Percentiles rank a stretch among this genome's conserved stretches.
These are phyloP conservation scores for Pseudotriccus pelzelni DNA, from an alignment of 2,797 vertebrate species.

Conservation along the genomic window DNA sequence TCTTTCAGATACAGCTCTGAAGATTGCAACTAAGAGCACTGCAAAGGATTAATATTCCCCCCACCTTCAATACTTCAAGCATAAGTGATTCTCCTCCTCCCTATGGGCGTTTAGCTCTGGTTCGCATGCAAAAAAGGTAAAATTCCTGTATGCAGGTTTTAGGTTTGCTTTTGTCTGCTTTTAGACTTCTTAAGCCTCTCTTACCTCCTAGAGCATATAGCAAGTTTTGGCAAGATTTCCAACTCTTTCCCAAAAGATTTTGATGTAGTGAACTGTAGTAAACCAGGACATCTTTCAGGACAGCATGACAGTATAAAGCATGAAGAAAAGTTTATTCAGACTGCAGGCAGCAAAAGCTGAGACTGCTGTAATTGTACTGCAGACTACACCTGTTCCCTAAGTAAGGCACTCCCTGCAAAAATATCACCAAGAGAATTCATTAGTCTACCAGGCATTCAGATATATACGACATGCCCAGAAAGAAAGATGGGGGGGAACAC, in stretches of 20 bases:
- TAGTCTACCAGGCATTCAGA: constrained; percentile 50
- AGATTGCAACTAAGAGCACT: not conserved
- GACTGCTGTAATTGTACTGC: constrained; percentile 46
- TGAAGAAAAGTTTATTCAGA: constrained; percentile 59
- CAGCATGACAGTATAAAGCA: constrained; percentile 54
- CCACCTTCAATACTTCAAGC: not conserved
- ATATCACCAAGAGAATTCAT: constrained; percentile 54
- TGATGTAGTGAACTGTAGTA: constrained; percentile 33
- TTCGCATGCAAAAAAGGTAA: not conserved
- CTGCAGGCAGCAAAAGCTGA: constrained; percentile 51
- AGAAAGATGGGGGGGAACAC: not conserved
- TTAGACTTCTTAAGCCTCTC: constrained; percentile 39
- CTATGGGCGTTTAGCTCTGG: not conserved
- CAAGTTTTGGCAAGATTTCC: constrained; percentile 56
- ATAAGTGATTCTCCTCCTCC: not conserved
- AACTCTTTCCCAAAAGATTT: constrained; percentile 46
- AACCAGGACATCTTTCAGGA: constrained; percentile 55
- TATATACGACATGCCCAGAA: constrained; percentile 22
- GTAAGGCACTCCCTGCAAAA: constrained; percentile 54
- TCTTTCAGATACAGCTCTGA: not conserved
- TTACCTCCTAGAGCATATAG: constrained; percentile 50
- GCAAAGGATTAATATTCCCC: not conserved
- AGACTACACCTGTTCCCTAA: constrained; percentile 53
- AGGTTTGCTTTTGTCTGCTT: constrained; percentile 9
- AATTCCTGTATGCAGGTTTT: not conserved